Percentiles rank a stretch among this genome's conserved stretches.
These are phyloP conservation scores for Sminthurides bifidus DNA, from an alignment of 1,140 invertebrate genomes.

Conservation along the genomic window DNA sequence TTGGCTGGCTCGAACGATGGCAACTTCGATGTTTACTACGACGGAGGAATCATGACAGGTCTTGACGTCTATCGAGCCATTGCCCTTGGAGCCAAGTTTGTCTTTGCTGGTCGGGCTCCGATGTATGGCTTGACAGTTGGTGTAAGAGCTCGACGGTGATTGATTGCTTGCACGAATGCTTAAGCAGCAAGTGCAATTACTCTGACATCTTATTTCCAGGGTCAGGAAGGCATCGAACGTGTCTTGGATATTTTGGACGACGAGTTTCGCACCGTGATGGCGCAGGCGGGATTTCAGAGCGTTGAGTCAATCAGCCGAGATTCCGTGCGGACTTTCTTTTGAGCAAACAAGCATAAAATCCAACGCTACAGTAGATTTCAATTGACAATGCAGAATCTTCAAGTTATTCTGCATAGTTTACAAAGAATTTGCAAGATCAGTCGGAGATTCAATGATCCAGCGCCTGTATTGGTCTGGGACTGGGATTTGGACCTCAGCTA, in stretches of 20 bases:
- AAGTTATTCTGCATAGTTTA: too few species aligned
- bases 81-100: conserved; percentile 39
- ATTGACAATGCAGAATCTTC: too few species aligned
- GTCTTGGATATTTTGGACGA: conserved; percentile 2
- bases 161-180: neutral
- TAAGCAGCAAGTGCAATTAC: neutral
- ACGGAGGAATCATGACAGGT: conserved; percentile 39
- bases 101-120: conserved; percentile 56
- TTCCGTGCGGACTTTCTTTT: too few species aligned
- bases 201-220: neutral
- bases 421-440: too few species aligned
- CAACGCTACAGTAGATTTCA: too few species aligned
- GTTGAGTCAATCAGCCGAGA: neutral
- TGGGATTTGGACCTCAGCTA: too few species aligned
- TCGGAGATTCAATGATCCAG: too few species aligned
- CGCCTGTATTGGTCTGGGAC: too few species aligned
- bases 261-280: conserved; percentile 2
- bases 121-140: conserved; percentile 53
- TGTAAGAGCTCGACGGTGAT: neutral
- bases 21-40: conserved; percentile 28
- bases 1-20: conserved; percentile 33
- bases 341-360: too few species aligned
- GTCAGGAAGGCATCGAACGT: neutral
- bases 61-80: conserved; percentile 44
- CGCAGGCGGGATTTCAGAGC: neutral